Conservation (phyloP, 2,797 vertebrate genomes). For the Moxostoma hubbsi region DNA sequence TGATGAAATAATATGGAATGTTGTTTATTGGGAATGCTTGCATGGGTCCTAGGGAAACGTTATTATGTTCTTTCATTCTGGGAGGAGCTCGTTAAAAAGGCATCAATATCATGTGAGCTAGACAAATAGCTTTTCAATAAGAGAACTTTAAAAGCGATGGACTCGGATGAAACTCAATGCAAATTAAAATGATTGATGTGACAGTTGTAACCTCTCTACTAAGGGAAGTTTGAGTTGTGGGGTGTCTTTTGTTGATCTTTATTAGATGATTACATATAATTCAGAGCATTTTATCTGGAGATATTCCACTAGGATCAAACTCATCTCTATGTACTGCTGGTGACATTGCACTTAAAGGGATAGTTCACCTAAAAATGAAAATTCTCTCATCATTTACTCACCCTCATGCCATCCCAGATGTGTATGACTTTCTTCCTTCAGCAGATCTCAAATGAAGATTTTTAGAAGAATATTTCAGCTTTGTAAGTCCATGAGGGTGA, state of each 20-base stretch:
- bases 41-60: constrained; percentile 15
- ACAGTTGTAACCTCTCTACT: neutral
- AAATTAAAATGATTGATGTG: constrained; percentile 15
- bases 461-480: too few species aligned
- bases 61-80: constrained; percentile 39
- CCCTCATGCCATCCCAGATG: too few species aligned
- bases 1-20: constrained; percentile 26
- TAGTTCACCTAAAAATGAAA: too few species aligned
- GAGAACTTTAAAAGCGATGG: constrained; percentile 26
- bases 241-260: neutral
- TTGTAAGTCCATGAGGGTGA: too few species aligned
- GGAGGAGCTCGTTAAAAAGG: constrained; percentile 28
- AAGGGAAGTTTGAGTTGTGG: neutral
- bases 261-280: constrained; percentile 4
- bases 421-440: too few species aligned
- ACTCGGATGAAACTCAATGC: neutral
- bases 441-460: too few species aligned
- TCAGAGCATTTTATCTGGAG: neutral
- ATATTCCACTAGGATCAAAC: neutral
- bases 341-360: neutral
- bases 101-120: constrained; percentile 26
- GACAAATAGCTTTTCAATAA: constrained; percentile 29
- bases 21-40: constrained; percentile 47
- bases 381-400: too few species aligned
- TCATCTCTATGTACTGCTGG: neutral